Evolutionary conservation across 2,113 vertebrate genomes (phyloP).

Genomic region (Epinephelus lanceolatus): DNA sequence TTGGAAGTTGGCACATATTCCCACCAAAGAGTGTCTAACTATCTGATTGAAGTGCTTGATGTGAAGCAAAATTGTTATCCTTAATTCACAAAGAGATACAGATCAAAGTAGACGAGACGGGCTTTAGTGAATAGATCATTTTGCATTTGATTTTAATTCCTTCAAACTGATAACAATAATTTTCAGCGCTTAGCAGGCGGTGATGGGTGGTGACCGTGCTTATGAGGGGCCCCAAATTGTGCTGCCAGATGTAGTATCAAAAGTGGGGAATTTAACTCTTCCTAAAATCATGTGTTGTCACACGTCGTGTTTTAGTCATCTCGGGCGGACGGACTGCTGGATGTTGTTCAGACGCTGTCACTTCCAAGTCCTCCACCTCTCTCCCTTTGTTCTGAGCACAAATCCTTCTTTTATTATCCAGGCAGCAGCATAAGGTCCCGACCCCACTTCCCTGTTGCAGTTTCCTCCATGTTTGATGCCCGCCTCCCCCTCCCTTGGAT

Average conservation of each 20-base stretch:
- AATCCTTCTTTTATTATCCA: constrained; percentile 82
- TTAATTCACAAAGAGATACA: constrained; percentile 68
- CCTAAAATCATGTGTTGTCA: constrained; percentile 31
- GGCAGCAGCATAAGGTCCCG: constrained; percentile 76
- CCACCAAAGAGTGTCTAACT: constrained; percentile 67
- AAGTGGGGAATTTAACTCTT: constrained; percentile 16
- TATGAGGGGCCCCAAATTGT: not conserved
- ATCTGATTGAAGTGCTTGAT: constrained; percentile 71
- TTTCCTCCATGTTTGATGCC: constrained; percentile 76
- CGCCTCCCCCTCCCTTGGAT: constrained; percentile 63
- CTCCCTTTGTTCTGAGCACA: constrained; percentile 78
- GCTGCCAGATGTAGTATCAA: constrained; percentile 1
- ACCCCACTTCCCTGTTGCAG: constrained; percentile 80
- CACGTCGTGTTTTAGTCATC: constrained; percentile 28
- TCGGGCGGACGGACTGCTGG: constrained; percentile 49
- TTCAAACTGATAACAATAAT: constrained; percentile 44
- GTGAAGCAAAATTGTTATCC: constrained; percentile 72
- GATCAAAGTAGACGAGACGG: constrained; percentile 63
- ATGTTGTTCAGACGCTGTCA: constrained; percentile 65
- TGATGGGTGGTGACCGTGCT: constrained; percentile 16
- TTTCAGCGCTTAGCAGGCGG: constrained; percentile 15
- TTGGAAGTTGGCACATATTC: constrained; percentile 77
- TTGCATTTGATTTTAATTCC: constrained; percentile 64
- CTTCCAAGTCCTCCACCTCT: constrained; percentile 62
- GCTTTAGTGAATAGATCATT: constrained; percentile 63